phyloP scores from a whole-genome alignment of 2,888 invertebrate genomes.

The Syritta pipiens region DNA sequence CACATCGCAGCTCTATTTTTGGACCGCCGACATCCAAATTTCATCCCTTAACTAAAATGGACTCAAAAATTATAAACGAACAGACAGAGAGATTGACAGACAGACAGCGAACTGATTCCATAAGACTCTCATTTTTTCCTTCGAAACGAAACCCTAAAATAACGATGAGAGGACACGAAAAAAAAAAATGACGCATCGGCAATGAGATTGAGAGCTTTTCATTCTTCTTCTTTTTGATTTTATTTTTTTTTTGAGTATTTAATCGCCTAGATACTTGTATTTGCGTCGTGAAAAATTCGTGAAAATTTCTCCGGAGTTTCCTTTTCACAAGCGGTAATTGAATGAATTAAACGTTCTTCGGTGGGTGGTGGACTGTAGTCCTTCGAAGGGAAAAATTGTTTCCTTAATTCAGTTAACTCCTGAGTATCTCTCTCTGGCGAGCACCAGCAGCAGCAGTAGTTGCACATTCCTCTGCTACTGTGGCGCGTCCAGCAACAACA shows the following conservation, averaged over 20 bases:
- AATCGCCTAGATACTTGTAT: slow-evolving; percentile 19
- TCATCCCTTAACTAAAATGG: no score
- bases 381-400: slow-evolving; percentile 30
- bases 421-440: neutral
- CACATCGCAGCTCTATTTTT: no score
- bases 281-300: slow-evolving; percentile 10
- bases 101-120: no score
- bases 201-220: neutral
- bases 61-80: no score
- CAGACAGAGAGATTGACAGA: no score
- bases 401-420: slow-evolving; percentile 53
- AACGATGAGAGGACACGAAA: no score
- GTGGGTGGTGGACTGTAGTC: slow-evolving; percentile 7
- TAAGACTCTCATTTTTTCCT: no score
- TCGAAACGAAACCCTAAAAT: no score
- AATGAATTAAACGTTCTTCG: slow-evolving; percentile 44
- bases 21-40: no score
- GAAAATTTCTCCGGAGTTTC: neutral
- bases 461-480: slow-evolving; percentile 19
- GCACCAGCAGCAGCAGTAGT: slow-evolving; percentile 1
- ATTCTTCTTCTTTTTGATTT: no score
- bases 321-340: slow-evolving; percentile 37
- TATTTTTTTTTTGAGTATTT: slow-evolving; percentile 21
- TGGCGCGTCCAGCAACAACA: slow-evolving; percentile 56
- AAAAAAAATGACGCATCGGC: no score